Base-by-base conservation (phyloP, 2,113 vertebrate genomes). In the Catharus fuscescens region DNA sequence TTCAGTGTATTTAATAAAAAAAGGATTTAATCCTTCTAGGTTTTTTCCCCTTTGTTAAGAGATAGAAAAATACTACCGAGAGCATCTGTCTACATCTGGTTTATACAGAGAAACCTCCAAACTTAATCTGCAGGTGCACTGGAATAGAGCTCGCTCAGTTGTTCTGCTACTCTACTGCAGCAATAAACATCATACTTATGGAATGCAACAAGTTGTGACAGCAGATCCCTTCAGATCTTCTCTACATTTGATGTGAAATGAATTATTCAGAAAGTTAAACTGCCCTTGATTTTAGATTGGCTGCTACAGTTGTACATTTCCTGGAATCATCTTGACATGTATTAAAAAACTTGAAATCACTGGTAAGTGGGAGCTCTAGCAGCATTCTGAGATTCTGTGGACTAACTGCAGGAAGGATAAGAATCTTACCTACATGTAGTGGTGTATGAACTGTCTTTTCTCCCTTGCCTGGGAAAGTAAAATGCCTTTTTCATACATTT, bases 121-220 rank as follows among this genome's bases (percentile, higher is more conserved):
- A 61, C 31, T 66, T 85, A 18, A 59, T 28, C 26, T 34, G 29
- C 32, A 62, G 5, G n/a, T 84, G 64, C 28, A 45, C 23, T 80
- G 36, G 48, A 85, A 31, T 12, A 32, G 29, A 57, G 23, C n/a
- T 45, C 2, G 0, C 38, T 66, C 25, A 0, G 0, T 61, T 69
- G 21, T 32, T 79, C 56, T 61, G 78, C 47, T 74, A 31, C 48
- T 50, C 18, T 13, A 50, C 13, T 52, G 21, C 26, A 42, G 20
- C 18, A 61, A 56, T 28, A 69, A 81, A 47, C 2, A n/a, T 24
- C 18, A 64, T 87, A 71, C n/a, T 65, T 44, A 18, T 10, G 12
- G 45, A 86, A 60, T 34, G 29, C 18, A 91, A 53, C 23, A 79
- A 71, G 20, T 14, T 74, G 60, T 56, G 57, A 74, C 52, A 66